phyloP scores from a whole-genome alignment of 2,888 invertebrate genomes.

The Creontiades dilutus region DNA sequence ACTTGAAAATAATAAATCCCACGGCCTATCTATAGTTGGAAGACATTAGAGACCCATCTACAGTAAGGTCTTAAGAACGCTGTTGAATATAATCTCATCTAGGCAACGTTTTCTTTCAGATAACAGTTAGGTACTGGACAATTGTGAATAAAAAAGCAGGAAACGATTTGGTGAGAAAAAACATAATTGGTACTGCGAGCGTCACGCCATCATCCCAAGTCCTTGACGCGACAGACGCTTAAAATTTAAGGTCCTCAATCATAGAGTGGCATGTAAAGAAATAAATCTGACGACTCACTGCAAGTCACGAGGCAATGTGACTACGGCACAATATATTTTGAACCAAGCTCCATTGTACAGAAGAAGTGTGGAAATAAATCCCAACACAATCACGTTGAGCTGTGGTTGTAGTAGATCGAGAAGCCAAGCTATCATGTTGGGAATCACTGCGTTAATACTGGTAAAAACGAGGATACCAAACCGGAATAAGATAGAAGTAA shows the following conservation, averaged over 20 bases:
- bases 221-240: neutral
- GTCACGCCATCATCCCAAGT: neutral
- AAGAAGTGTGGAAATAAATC: constrained; percentile 23
- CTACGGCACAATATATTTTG: constrained; percentile 35
- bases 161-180: neutral
- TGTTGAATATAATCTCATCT: too few species aligned
- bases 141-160: too few species aligned
- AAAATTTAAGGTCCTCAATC: neutral
- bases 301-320: constrained; percentile 58
- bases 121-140: too few species aligned
- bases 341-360: constrained; percentile 7
- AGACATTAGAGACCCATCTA: too few species aligned
- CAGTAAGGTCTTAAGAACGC: too few species aligned
- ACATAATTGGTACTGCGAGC: neutral
- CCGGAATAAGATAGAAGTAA: neutral
- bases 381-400: constrained; percentile 29
- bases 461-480: neutral
- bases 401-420: constrained; percentile 38
- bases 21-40: too few species aligned
- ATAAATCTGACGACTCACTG: constrained; percentile 54
- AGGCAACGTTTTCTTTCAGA: too few species aligned
- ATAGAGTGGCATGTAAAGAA: neutral
- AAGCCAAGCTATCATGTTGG: constrained; percentile 21
- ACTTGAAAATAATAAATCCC: too few species aligned
- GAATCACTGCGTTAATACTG: neutral